A percentile compares a stretch with the other conserved stretches of the same genome.
Conservation (phyloP, 2,113 vertebrate species). For the Brachirus orientalis region DNA sequence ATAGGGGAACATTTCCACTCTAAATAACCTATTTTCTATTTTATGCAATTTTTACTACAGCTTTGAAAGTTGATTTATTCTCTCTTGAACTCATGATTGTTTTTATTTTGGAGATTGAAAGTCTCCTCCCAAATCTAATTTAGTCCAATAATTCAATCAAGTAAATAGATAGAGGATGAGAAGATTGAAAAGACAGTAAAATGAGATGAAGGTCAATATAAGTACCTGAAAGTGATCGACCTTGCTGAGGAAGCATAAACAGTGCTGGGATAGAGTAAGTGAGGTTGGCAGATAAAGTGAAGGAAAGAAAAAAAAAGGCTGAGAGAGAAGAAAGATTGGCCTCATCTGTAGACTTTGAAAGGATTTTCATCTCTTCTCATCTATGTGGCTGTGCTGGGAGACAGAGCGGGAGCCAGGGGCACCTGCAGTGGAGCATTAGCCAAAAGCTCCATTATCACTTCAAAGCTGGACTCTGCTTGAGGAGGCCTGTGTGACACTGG, state of each 20-base stretch:
- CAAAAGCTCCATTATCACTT: conserved; percentile 77
- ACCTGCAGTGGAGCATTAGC: conserved; percentile 73
- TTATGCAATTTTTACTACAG: conserved; percentile 7
- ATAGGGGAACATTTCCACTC: too few relatives aligned
- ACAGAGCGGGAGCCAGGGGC: conserved; percentile 57
- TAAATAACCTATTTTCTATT: too few relatives aligned
- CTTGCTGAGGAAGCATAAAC: conserved; percentile 50
- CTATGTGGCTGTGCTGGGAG: conserved; percentile 55
- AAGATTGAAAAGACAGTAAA: conserved; percentile 34
- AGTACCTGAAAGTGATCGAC: conserved; percentile 52
- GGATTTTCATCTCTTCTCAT: conserved; percentile 68
- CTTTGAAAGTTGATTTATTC: conserved; percentile 9
- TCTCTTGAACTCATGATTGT: conserved; percentile 33
- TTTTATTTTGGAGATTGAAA: conserved; percentile 23
- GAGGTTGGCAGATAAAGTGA: conserved; percentile 45
- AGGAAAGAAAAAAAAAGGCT: conserved; percentile 40
- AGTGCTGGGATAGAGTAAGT: conserved; percentile 55
- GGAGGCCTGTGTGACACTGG: conserved; percentile 62
- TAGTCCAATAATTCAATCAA: conserved; percentile 24
- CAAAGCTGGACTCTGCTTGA: conserved; percentile 70
- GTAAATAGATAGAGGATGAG: conserved; percentile 28
- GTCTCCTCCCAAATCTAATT: conserved; percentile 10
- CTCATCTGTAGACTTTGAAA: conserved; percentile 64
- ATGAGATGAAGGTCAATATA: conserved; percentile 43
- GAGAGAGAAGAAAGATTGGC: conserved; percentile 54